Evolutionary conservation across 30 jellyfish, hydroid and myxozoan species (phyloP).

Genomic region (Aurelia aurita complex sp. Pacific): DNA sequence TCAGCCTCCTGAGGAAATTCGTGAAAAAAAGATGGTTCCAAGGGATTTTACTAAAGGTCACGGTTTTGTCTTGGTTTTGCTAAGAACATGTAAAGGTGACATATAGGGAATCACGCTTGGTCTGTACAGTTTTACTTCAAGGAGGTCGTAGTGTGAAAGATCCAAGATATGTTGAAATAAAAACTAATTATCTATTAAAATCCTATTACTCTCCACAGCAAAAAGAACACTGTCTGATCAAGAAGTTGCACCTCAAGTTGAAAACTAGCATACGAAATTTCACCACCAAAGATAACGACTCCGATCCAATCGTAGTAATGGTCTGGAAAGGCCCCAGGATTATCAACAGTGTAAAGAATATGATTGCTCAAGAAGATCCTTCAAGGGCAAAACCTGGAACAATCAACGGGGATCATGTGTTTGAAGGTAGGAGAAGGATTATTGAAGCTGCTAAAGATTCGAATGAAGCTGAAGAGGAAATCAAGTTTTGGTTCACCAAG

Average conservation of each 20-base stretch:
- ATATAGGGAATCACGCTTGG: too few relatives aligned
- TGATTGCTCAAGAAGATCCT: slow-evolving; percentile 9
- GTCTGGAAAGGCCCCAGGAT: slow-evolving; percentile 33
- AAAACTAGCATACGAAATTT: background rate
- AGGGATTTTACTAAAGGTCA: too few relatives aligned
- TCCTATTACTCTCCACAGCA: too few relatives aligned
- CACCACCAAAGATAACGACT: background rate
- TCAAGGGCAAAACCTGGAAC: slow-evolving; percentile 34
- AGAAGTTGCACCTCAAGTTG: slow-evolving; percentile 28
- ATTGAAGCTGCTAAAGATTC: background rate
- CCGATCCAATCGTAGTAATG: slow-evolving; percentile 93
- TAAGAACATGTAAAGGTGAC: too few relatives aligned
- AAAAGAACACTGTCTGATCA: too few relatives aligned
- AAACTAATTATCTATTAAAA: too few relatives aligned
- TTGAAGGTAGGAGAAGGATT: slow-evolving; percentile 17
- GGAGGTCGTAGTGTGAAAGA: too few relatives aligned
- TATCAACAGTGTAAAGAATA: slow-evolving; percentile 16
- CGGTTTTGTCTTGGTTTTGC: too few relatives aligned
- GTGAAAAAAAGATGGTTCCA: too few relatives aligned
- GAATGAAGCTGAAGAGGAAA: slow-evolving; percentile 13
- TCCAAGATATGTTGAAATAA: too few relatives aligned
- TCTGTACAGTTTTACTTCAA: too few relatives aligned
- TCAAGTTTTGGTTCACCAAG: slow-evolving; percentile 15
- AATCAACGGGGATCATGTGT: slow-evolving; percentile 13
- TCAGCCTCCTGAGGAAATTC: too few relatives aligned